Evolutionary conservation across 2,797 vertebrate genomes (phyloP), one percentile per base, ranked within the genome.

Genomic region (Loris lydekkerianus): DNA sequence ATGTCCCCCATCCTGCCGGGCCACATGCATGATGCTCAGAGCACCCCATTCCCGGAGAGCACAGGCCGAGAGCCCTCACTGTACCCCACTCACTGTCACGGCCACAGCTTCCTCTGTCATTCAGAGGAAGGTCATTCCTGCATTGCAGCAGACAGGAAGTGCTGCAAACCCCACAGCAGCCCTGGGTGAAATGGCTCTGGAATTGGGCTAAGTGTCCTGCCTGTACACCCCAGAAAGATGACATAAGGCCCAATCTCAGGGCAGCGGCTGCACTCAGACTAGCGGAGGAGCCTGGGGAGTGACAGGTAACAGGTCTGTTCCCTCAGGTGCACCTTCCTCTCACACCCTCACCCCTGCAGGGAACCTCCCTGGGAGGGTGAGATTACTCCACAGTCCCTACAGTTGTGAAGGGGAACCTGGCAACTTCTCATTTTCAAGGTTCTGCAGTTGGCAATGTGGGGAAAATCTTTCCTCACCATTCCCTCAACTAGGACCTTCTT

Each of bases 91-190:
- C 9, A 5, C 63, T 18, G 37, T 31, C 88, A 37, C 10, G 13
- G n/a, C 88, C 88, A 40, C 92, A 89, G 46, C 82, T 96, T 97
- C 96, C 96, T 93, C 73, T 85, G 78, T 89, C 60, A 72, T 49
- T 88, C 96, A 40, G 40, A 40, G 40, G 40, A 40, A 40, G 40
- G 40, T 40, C 40, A 40, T 40, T 40, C 40, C 40, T 40, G 40
- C 40, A 40, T 40, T 40, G 40, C 40, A 40, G 40, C 40, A 40
- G 40, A 40, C 40, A 92, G 95, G 96, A 97, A 96, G 34, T 82
- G 34, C 37, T 85, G 31, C 72, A 87, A 70, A 43, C 56, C 9
- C 49, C 27, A 0, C 14, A 34, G 17, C 0, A 53, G 69, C 83
- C 60, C 1, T 1, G 8, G 13, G 37, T 4, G 43, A 13, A 17